Base-by-base conservation (phyloP, 2,797 vertebrate genomes). In the Enteromius mattozi region DNA sequence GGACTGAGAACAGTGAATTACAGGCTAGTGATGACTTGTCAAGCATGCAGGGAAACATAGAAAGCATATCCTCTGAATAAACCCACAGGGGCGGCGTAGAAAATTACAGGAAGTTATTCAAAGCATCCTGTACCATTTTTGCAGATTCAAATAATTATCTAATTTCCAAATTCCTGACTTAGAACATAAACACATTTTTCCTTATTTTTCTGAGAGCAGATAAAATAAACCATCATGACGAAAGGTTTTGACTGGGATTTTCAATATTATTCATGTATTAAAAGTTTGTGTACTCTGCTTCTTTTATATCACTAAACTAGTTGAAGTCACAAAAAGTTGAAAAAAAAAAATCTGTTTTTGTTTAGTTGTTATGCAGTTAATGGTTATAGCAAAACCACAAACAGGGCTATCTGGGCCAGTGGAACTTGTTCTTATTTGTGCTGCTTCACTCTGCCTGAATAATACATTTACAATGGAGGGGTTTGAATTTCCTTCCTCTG, bases 401-500 rank as follows among this genome's bases (percentile, higher is more conserved):
- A 76, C 65, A 63, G 19, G 42, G 33, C n/a, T 51, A 51, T 69
- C 68, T 78, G 72, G 80, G 65, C 45, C 30, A 84, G 80, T 84
- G 63, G 80, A 83, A 78, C 78, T 14, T 80, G 86, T 85, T 78
- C 85, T 51, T 85, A 65, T 76, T 87, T 84, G 72, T 68, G 30
- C 65, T 70, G 78, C 51, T 40, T 68, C 68, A 35, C 17, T 47
- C 40, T 74, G 70, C 78, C 70, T 91, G 78, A 90, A 89, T 88
- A 90, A 90, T 88, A 83, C 76, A 90, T 91, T 59, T 66, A 37
- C n/a, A 69, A 78, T 9, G 24, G 61, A 76, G 51, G 33, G 66
- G 85, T 40, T 87, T 85, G 81, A 45, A 80, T 90, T 89, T 90
- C 86, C n/a, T 86, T 69, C 24, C 56, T 59, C 16, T 27, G 13